Evolutionary conservation across 30 jellyfish, hydroid and myxozoan genomes (phyloP).

Genomic region (Hydractinia echinata): DNA sequence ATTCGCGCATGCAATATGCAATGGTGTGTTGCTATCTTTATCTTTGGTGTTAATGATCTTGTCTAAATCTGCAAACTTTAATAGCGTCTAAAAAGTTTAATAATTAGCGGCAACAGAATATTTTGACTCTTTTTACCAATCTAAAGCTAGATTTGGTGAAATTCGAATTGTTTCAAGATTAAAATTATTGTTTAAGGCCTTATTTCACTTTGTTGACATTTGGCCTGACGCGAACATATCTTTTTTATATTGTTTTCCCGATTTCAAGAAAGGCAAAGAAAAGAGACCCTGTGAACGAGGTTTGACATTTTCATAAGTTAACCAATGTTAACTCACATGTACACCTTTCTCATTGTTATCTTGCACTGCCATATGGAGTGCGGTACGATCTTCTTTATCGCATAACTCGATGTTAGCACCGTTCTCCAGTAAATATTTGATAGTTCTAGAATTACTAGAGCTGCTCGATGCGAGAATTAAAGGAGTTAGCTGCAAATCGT

Average conservation of each 20-base stretch:
- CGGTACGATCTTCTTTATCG: slow-evolving; percentile 83
- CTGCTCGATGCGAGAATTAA: slow-evolving; percentile 78
- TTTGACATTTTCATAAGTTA: no score
- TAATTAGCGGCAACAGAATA: no score
- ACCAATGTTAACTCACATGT: slow-evolving; percentile 34
- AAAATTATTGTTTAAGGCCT: no score
- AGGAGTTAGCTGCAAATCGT: slow-evolving; percentile 57
- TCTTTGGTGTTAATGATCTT: slow-evolving; percentile 50
- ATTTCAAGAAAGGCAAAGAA: no score
- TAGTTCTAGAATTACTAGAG: slow-evolving; percentile 44
- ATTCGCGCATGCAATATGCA: slow-evolving; percentile 71
- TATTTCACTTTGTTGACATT: no score
- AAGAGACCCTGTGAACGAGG: no score
- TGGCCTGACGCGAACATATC: no score
- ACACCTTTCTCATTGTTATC: slow-evolving; percentile 55
- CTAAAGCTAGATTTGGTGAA: no score
- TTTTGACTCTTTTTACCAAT: no score
- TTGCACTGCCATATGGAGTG: slow-evolving; percentile 69
- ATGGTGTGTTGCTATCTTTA: slow-evolving; percentile 79
- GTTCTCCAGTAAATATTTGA: slow-evolving; percentile 38
- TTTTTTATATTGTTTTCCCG: no score
- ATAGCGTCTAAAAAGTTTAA: slow-evolving; percentile 3
- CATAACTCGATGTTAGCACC: slow-evolving; percentile 57
- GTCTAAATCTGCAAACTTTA: neutral
- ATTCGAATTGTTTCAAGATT: no score